A percentile compares a stretch with the other conserved stretches of the same genome.
phyloP scores from a whole-genome alignment of 2,888 invertebrate species.

The Mythimna albipuncta region DNA sequence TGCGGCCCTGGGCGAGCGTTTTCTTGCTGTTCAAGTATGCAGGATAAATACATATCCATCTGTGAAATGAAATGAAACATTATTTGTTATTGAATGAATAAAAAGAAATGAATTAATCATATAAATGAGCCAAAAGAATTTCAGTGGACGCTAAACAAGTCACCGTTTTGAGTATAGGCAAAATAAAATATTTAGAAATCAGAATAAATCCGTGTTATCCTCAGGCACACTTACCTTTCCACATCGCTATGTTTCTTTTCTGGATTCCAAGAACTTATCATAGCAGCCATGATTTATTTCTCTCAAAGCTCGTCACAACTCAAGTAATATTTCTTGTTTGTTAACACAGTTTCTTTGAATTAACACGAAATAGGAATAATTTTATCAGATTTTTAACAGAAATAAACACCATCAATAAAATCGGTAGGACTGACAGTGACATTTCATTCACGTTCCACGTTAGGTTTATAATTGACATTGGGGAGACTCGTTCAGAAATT shows the following conservation, averaged over 20 bases:
- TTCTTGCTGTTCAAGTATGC: constrained; percentile 98
- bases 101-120: neutral
- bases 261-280: constrained; percentile 92
- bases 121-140: neutral
- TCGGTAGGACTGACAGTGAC: constrained; percentile 26
- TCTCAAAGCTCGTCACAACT: neutral
- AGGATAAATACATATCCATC: constrained; percentile 99
- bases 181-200: neutral
- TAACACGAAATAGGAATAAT: neutral
- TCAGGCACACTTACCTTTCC: constrained; percentile 75
- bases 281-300: constrained; percentile 82
- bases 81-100: neutral
- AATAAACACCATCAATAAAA: constrained; percentile 9
- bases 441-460: constrained; percentile 34
- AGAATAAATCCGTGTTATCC: neutral
- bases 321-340: neutral
- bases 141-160: neutral
- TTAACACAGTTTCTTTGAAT: neutral
- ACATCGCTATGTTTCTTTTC: constrained; percentile 95
- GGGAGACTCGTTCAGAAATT: constrained; percentile 28
- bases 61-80: constrained; percentile 74
- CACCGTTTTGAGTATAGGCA: neutral
- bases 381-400: neutral
- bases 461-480: constrained; percentile 4
- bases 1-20: constrained; percentile 96